A percentile compares a stretch with the other conserved stretches of the same genome.
Conservation (phyloP, 2,113 vertebrate species). For the Clarias batrachus region DNA sequence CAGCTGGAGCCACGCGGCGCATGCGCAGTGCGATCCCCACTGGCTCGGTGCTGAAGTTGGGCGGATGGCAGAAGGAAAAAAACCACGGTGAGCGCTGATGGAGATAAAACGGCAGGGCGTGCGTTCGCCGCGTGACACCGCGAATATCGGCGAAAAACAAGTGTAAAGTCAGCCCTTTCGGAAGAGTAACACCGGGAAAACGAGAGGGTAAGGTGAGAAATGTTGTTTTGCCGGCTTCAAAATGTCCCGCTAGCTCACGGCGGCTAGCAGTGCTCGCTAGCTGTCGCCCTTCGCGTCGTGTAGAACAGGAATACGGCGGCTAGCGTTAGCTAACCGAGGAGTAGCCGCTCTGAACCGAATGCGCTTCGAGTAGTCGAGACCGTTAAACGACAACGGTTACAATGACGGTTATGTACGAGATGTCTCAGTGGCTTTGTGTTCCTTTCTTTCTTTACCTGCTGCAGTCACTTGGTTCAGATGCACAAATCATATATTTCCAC, state of each 20-base stretch:
- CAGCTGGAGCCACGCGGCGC: constrained; percentile 62
- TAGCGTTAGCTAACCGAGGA: constrained; percentile 36
- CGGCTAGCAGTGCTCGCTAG: constrained; percentile 60
- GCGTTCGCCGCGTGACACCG: constrained; percentile 60
- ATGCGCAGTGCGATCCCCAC: constrained; percentile 77
- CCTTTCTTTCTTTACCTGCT: constrained; percentile 20
- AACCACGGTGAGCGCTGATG: constrained; percentile 64
- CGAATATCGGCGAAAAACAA: constrained; percentile 51
- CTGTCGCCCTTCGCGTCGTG: constrained; percentile 55
- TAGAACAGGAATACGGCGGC: constrained; percentile 43
- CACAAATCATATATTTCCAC: constrained; percentile 48
- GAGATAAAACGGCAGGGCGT: constrained; percentile 70
- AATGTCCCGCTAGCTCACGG: constrained; percentile 56
- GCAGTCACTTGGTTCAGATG: constrained; percentile 59
- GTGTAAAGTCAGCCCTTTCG: constrained; percentile 49
- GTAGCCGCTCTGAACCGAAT: not conserved
- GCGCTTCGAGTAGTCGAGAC: not conserved
- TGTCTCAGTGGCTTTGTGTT: not conserved
- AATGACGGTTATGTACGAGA: not conserved
- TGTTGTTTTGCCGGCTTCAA: constrained; percentile 54
- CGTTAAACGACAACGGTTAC: not conserved
- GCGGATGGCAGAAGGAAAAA: constrained; percentile 75
- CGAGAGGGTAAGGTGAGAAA: constrained; percentile 69
- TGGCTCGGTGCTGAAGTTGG: constrained; percentile 83
- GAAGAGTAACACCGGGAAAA: constrained; percentile 65